phyloP scores from a whole-genome alignment of 1,140 invertebrate genomes.

The Platorchestia sp. region DNA sequence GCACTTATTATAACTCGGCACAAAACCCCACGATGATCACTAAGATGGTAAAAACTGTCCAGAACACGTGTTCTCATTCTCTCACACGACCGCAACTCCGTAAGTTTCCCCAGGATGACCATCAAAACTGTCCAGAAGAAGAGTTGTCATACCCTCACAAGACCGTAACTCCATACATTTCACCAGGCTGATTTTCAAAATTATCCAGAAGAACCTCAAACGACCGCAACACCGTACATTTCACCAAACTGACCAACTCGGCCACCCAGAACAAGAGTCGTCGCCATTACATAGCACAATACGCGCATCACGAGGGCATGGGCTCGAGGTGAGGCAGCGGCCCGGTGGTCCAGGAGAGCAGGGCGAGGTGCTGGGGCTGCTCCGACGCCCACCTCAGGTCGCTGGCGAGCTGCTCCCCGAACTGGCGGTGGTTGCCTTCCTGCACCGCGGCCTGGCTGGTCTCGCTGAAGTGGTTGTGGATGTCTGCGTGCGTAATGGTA shows the following conservation, averaged over 20 bases:
- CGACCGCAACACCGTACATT: no score
- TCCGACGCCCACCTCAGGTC: background rate
- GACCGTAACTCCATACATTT: no score
- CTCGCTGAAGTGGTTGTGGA: conserved; percentile 40
- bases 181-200: no score
- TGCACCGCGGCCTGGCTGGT: background rate
- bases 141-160: no score
- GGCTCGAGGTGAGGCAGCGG: background rate
- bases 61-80: no score
- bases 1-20: no score
- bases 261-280: background rate
- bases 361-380: conserved; percentile 43
- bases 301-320: background rate
- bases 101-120: no score
- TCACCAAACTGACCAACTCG: background rate
- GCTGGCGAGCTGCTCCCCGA: background rate
- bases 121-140: no score
- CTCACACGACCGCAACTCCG: no score
- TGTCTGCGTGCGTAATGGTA: background rate
- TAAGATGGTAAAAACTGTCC: no score
- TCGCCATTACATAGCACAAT: background rate
- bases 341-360: conserved; percentile 32
- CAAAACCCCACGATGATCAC: no score
- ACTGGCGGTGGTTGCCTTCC: background rate
- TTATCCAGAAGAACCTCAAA: no score